Conservation (phyloP, 1,140 invertebrate species). For the Drosophila ohnishii region DNA sequence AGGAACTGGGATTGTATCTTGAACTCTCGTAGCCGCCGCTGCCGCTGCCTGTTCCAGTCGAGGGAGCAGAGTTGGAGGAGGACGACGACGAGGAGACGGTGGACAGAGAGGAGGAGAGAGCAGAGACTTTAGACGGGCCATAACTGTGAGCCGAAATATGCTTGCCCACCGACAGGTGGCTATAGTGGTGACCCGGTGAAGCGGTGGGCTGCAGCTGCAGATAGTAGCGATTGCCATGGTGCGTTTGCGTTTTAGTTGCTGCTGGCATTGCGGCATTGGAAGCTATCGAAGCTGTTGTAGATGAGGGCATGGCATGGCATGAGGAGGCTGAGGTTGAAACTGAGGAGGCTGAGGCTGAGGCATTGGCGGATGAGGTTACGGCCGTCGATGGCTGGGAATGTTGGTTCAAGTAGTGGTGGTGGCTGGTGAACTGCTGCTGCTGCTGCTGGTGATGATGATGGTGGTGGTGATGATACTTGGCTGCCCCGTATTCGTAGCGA, state of each 20-base stretch:
- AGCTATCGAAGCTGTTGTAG: constrained; percentile 24
- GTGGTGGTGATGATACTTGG: constrained; percentile 53
- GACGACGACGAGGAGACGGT: constrained; percentile 40
- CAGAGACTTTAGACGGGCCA: constrained; percentile 62
- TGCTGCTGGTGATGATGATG: constrained; percentile 38
- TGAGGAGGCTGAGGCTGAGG: constrained; percentile 39
- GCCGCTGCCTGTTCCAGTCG: constrained; percentile 52
- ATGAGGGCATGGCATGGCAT: constrained; percentile 38
- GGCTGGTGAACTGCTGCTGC: constrained; percentile 23
- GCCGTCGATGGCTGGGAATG: constrained; percentile 31
- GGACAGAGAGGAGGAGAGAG: constrained; percentile 62
- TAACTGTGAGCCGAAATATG: constrained; percentile 45
- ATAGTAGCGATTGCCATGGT: constrained; percentile 62
- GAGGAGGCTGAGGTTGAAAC: constrained; percentile 1
- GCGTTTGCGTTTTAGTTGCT: constrained; percentile 40
- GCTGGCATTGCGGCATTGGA: constrained; percentile 23
- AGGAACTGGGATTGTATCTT: constrained; percentile 60
- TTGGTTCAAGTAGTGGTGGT: constrained; percentile 51
- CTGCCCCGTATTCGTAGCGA: constrained; percentile 65
- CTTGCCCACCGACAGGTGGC: constrained; percentile 69
- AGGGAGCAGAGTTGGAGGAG: constrained; percentile 14
- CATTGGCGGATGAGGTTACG: constrained; percentile 48
- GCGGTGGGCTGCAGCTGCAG: constrained; percentile 48
- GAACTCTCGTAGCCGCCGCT: constrained; percentile 65
- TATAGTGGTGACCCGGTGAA: constrained; percentile 39